Percentiles rank a stretch among this genome's conserved stretches.
phyloP scores from a whole-genome alignment of 2,797 vertebrate species.

The Rachycentron canadum region DNA sequence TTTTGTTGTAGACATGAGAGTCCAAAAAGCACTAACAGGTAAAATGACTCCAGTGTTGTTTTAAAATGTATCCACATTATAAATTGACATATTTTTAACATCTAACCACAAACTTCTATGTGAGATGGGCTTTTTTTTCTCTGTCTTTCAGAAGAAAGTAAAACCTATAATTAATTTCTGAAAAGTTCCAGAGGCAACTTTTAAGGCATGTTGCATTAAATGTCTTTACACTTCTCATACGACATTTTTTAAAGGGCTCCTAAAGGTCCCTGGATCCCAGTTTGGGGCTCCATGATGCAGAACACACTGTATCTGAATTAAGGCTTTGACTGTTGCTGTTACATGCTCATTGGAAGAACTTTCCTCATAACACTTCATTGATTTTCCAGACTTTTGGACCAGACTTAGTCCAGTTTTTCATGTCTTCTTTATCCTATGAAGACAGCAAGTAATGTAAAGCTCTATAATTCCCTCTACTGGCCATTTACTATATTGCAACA shows the following conservation, averaged over 20 bases:
- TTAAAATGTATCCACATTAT: no score
- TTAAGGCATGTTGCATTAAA: neutral
- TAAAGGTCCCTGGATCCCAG: neutral
- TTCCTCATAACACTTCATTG: neutral
- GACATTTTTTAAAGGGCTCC: neutral
- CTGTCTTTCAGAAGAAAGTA: neutral
- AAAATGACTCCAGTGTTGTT: no score
- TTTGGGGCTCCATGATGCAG: neutral
- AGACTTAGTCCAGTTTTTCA: neutral
- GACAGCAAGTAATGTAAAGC: neutral
- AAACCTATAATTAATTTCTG: neutral
- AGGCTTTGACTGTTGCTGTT: neutral
- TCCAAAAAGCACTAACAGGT: no score
- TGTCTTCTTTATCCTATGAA: neutral
- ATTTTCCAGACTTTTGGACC: conserved; percentile 10
- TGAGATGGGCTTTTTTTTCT: neutral
- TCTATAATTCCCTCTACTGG: conserved; percentile 36
- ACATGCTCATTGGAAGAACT: neutral
- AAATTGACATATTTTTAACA: no score
- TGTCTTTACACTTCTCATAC: neutral
- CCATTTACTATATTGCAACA: neutral
- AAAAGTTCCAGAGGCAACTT: neutral
- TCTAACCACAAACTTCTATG: no score
- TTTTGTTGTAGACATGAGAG: no score
- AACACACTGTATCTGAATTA: neutral